These are phyloP conservation scores for Stomatorhinus walkeri DNA, from an alignment of 2,797 vertebrate genomes.

Conservation along the genomic window DNA sequence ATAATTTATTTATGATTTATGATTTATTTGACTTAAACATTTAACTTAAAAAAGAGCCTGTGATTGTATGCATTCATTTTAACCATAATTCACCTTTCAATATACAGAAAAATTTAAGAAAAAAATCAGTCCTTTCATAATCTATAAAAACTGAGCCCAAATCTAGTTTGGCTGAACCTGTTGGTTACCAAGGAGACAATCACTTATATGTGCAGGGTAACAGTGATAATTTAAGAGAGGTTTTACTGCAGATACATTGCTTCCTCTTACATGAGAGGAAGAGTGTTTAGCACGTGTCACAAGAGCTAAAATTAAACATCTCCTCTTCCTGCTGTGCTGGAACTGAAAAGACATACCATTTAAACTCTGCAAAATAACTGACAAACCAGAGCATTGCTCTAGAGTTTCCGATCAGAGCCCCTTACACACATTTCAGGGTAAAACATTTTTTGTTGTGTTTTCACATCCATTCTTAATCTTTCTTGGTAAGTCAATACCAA, in stretches of 20 bases:
- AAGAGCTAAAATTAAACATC: not conserved
- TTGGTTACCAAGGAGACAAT: not conserved
- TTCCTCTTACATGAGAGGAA: not conserved
- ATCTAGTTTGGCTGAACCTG: not conserved
- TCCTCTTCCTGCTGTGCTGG: not conserved
- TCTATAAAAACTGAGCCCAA: not conserved
- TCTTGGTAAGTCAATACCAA: not conserved
- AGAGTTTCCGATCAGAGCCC: not conserved
- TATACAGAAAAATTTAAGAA: not conserved
- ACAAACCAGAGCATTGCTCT: not conserved
- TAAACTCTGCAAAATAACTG: not conserved
- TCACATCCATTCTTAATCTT: not conserved
- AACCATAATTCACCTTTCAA: not conserved
- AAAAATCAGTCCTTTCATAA: not conserved
- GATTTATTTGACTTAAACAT: not conserved
- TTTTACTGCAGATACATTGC: not conserved
- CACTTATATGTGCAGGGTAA: not conserved
- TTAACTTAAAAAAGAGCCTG: not conserved
- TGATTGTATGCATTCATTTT: not conserved
- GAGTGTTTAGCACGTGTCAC: not conserved
- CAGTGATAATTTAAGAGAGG: not conserved
- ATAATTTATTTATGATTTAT: too few relatives aligned
- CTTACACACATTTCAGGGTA: not conserved
- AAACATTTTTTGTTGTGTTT: not conserved
- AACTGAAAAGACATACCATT: not conserved